Base-by-base conservation (phyloP, 64 coral and sea anemone genomes). In the Platygyra sinensis region DNA sequence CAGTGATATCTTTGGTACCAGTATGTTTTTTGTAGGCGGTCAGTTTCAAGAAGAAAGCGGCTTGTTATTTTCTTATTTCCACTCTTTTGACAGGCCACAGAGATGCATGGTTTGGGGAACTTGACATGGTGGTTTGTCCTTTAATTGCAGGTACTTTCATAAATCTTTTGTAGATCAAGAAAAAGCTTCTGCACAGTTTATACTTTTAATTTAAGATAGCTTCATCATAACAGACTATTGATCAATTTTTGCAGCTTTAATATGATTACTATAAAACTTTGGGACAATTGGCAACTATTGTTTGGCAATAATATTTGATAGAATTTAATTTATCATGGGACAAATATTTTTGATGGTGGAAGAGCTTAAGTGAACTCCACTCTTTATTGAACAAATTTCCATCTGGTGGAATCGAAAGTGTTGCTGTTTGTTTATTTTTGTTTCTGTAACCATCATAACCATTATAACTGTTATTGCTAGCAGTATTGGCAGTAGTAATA, bases 121-220 rank as follows among this genome's bases (percentile, higher is more conserved):
- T 77, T 77, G 75, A 77, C 39, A 77, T 77, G 38, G 17, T 77
- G 14, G 46, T 77, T 77, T 77, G 19, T 77, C 75, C 75, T 77
- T 51, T 27, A 0, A 77, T 14, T 77, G 8, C 19, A 77, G 75
- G 75, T 77, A 77, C 75, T 77, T 77, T 77, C 20, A 16, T 20
- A 77, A 39, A 0, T 10, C 75, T 77, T 77, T 77, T 50, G 38
- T 20, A 77, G 42, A 0, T 10, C 75, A 51, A 46, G 75, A n/a
- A 51, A 77, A 51, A 24, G 38, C 22, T 77, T 22, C 75, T 77
- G 33, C 33, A 36, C 0, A 77, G 75, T 77, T 52, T 52, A 51
- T 77, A 77, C 39, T 51, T 77, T 73, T 36, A 36, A 36, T 36
- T 36, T 36, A 52, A 77, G 75, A 51, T 77, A 18, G 75, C 13